Percentiles rank a stretch among this genome's conserved stretches.
Evolutionary conservation across 2,113 vertebrate species (phyloP).

Genomic region (Chamaetylas fuelleborni): DNA sequence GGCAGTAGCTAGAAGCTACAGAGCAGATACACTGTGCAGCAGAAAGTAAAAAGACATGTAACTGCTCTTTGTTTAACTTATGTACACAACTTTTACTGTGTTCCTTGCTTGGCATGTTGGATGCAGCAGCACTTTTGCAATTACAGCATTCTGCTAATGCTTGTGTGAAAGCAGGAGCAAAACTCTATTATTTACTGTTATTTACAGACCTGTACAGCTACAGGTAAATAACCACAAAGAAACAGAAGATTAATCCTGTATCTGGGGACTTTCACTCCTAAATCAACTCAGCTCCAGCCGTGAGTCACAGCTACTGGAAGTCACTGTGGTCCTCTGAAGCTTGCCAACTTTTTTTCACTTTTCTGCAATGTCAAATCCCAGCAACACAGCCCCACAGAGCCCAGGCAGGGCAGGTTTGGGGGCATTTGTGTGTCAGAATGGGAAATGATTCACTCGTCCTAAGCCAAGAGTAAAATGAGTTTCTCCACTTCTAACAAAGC

Average conservation of each 20-base stretch:
- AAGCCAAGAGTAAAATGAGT: background rate
- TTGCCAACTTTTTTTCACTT: background rate
- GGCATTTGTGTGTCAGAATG: rapidly evolving
- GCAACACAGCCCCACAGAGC: rapidly evolving
- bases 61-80: background rate
- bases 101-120: background rate
- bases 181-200: background rate
- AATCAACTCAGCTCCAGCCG: background rate
- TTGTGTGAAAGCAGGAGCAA: background rate
- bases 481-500: background rate
- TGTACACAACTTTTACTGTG: background rate
- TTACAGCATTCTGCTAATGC: background rate
- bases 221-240: background rate
- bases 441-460: background rate
- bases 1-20: background rate
- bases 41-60: background rate
- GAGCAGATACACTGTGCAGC: background rate
- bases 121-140: background rate
- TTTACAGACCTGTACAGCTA: background rate
- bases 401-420: background rate
- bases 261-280: background rate
- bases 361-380: background rate
- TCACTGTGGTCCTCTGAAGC: background rate
- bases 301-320: background rate
- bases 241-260: background rate